phyloP scores from a whole-genome alignment of 2,113 vertebrate genomes.

The Lamprotornis superbus region DNA sequence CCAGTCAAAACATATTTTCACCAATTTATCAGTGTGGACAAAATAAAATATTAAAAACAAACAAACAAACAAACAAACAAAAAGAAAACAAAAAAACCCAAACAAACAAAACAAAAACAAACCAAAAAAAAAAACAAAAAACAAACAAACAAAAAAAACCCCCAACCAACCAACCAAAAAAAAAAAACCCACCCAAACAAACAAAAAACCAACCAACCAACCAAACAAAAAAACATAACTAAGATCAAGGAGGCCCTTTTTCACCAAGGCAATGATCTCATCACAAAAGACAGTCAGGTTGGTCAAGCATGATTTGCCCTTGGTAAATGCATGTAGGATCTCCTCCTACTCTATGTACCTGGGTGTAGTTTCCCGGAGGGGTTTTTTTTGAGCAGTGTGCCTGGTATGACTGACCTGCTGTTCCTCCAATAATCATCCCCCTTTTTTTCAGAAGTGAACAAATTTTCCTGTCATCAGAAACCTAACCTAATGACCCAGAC shows the following conservation, averaged over 20 bases:
- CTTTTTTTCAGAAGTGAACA: not conserved
- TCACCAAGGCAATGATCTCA: not conserved
- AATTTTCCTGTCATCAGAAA: not conserved
- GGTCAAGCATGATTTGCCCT: not conserved
- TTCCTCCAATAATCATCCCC: fast-evolving
- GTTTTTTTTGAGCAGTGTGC: not conserved
- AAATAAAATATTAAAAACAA: not conserved
- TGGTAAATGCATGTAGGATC: not conserved
- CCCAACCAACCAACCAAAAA: too few relatives aligned
- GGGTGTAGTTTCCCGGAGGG: not conserved
- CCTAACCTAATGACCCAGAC: not conserved
- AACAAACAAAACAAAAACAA: too few relatives aligned
- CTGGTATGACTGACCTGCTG: not conserved
- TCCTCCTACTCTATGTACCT: not conserved
- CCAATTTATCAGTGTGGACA: not conserved
- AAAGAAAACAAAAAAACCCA: too few relatives aligned
- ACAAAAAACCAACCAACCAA: too few relatives aligned
- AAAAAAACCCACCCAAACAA: too few relatives aligned
- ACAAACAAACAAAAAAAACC: too few relatives aligned
- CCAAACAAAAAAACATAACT: not conserved
- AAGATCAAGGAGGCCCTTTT: not conserved
- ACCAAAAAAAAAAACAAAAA: too few relatives aligned
- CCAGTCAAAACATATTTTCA: not conserved
- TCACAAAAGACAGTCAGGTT: not conserved
- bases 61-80: too few relatives aligned